Conservation (phyloP, 2,888 invertebrate species). For the Tiliacea citrago region DNA sequence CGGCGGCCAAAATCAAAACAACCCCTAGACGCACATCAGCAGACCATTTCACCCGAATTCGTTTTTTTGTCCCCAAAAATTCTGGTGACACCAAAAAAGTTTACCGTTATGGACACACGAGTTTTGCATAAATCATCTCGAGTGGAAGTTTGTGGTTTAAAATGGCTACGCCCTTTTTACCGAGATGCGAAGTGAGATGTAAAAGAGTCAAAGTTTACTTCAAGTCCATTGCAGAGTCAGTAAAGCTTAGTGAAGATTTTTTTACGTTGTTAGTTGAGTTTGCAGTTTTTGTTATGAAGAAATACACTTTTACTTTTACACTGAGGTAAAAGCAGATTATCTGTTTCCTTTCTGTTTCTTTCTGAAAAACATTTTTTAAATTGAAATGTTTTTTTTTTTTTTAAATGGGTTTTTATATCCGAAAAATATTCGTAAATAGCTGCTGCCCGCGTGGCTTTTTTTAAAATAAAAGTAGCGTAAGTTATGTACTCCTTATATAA, state of each 20-base stretch:
- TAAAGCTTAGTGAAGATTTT: slow-evolving; percentile 21
- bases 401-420: no score
- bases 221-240: slow-evolving; percentile 21
- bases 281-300: slow-evolving; percentile 5
- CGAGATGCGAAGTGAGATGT: slow-evolving; percentile 45
- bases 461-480: no score
- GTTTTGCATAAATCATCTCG: slow-evolving; percentile 87
- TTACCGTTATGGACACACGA: slow-evolving; percentile 85
- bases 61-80: slow-evolving; percentile 69
- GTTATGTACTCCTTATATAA: no score
- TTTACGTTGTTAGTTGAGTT: slow-evolving; percentile 6
- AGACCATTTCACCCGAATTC: slow-evolving; percentile 67
- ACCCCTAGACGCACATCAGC: slow-evolving; percentile 59
- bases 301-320: slow-evolving; percentile 11
- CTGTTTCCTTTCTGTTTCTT: not conserved
- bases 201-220: slow-evolving; percentile 38
- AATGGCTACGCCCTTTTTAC: slow-evolving; percentile 70
- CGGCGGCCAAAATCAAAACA: slow-evolving; percentile 66
- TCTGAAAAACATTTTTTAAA: no score
- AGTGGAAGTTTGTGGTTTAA: slow-evolving; percentile 74
- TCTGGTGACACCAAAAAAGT: slow-evolving; percentile 71
- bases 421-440: no score
- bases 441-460: no score
- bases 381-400: no score
- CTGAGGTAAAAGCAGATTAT: not conserved